Conservation (phyloP, 37 sponge, comb jelly and placozoan species). For the Axinella damicornis region DNA sequence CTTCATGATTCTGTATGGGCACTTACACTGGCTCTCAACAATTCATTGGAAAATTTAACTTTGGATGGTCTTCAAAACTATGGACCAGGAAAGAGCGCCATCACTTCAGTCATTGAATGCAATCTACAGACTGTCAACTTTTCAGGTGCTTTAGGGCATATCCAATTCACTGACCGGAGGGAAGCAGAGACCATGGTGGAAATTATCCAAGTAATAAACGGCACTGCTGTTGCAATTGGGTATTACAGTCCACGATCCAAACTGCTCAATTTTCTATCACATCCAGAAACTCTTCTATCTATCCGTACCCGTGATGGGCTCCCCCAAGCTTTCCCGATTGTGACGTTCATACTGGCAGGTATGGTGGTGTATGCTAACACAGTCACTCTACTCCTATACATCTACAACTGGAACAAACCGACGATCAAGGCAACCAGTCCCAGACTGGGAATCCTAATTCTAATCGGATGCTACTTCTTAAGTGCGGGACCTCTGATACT, state of each 20-base stretch:
- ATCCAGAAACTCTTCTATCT: background rate
- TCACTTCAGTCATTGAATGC: slow-evolving; percentile 16
- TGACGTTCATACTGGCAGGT: background rate
- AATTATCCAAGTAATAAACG: slow-evolving; percentile 10
- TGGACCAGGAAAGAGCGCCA: background rate
- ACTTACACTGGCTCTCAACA: slow-evolving; percentile 50
- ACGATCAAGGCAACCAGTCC: too few relatives aligned
- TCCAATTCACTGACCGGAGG: slow-evolving; percentile 6
- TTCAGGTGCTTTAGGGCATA: slow-evolving; percentile 30
- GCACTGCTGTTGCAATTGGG: background rate
- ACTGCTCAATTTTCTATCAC: background rate
- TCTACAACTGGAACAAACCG: background rate
- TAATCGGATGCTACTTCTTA: too few relatives aligned
- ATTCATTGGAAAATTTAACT: slow-evolving; percentile 2
- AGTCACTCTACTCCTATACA: slow-evolving; percentile 2
- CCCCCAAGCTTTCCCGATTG: too few relatives aligned
- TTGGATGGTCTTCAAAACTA: background rate
- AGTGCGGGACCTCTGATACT: background rate
- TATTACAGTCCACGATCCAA: background rate
- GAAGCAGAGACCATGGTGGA: background rate
- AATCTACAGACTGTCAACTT: slow-evolving; percentile 1
- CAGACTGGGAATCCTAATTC: too few relatives aligned
- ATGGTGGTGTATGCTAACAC: background rate
- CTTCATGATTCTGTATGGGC: slow-evolving; percentile 57
- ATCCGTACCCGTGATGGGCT: too few relatives aligned